Evolutionary conservation across 2,888 invertebrate genomes (phyloP).

Genomic region (Volucella bombylans): DNA sequence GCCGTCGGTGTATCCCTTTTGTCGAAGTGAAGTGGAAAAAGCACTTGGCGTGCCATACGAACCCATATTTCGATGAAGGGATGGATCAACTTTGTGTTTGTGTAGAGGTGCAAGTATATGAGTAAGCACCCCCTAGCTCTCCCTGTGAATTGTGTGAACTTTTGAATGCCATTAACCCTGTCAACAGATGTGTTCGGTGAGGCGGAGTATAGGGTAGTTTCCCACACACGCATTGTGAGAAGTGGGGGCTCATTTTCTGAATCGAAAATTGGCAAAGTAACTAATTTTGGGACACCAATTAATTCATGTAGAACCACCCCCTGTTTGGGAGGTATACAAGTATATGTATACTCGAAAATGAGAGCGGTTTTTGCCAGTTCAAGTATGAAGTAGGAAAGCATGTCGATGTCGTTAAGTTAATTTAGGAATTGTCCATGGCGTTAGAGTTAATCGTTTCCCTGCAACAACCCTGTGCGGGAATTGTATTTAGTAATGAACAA

Average conservation of each 20-base stretch:
- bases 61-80: conserved; percentile 4
- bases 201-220: conserved; percentile 12
- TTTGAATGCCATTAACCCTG: conserved; percentile 51
- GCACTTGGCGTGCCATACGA: conserved; percentile 19
- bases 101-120: not conserved
- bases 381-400: conserved; percentile 16
- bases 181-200: conserved; percentile 28
- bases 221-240: conserved; percentile 22
- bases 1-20: conserved; percentile 21
- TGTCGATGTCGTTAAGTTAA: conserved; percentile 32
- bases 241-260: not conserved
- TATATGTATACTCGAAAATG: too few relatives aligned
- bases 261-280: conserved; percentile 12
- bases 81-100: conserved; percentile 28
- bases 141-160: conserved; percentile 14
- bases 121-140: not conserved
- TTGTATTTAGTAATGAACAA: not conserved
- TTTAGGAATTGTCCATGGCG: conserved; percentile 15
- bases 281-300: conserved; percentile 34
- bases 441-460: conserved; percentile 29
- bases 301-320: conserved; percentile 15
- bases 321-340: not conserved
- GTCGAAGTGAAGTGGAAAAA: conserved; percentile 51
- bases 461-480: not conserved
- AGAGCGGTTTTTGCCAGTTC: not conserved